These are phyloP conservation scores for Paratrypauchen microcephalus DNA, from an alignment of 2,797 vertebrate genomes.

Conservation along the genomic window DNA sequence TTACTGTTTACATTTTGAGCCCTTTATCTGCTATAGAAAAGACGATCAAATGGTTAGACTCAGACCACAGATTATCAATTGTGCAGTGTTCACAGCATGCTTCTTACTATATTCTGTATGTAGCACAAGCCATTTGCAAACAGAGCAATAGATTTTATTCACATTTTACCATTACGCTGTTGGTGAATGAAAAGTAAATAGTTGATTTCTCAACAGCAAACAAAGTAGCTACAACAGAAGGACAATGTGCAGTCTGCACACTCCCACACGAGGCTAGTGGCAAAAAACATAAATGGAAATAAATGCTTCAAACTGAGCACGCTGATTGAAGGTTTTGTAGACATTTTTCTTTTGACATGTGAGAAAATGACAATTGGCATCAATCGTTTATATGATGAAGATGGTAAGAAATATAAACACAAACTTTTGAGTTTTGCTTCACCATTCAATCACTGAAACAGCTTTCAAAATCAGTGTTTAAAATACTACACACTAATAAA, in stretches of 20 bases:
- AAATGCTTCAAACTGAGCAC: background rate
- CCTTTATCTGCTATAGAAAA: background rate
- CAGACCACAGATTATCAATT: background rate
- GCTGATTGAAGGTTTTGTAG: background rate
- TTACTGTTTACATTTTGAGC: no score
- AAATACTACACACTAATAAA: no score
- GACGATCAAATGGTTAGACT: background rate
- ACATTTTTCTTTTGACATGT: slow-evolving; percentile 8
- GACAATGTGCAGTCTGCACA: slow-evolving; percentile 13
- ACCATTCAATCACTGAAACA: slow-evolving; percentile 35
- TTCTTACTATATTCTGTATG: background rate
- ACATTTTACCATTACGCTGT: slow-evolving; percentile 22
- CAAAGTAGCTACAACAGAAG: slow-evolving; percentile 6
- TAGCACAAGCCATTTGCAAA: slow-evolving; percentile 5
- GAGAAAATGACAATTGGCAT: slow-evolving; percentile 39
- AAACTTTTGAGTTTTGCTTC: background rate
- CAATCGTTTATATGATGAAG: slow-evolving; percentile 30
- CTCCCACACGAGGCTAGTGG: background rate
- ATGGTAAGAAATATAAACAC: no score
- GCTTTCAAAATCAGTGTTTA: slow-evolving; percentile 31
- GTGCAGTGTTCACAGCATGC: background rate
- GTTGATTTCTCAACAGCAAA: slow-evolving; percentile 24
- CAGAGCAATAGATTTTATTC: slow-evolving; percentile 29
- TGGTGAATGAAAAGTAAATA: slow-evolving; percentile 18
- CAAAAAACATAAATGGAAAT: slow-evolving; percentile 7